Conservation (phyloP, 2,797 vertebrate species). For the Urocyon cinereoargenteus region DNA sequence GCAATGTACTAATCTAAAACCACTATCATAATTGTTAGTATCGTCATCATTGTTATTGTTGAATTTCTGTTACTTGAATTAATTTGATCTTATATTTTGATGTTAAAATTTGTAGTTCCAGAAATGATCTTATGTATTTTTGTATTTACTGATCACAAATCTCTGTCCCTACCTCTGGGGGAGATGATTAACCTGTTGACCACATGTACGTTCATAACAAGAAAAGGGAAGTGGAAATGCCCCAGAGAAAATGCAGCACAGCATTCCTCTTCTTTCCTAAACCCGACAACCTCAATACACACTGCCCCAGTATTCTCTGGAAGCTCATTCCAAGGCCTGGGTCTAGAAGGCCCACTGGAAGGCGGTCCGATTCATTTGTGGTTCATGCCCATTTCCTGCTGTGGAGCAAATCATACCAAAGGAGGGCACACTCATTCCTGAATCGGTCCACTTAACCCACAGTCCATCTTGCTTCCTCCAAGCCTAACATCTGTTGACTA, state of each 20-base stretch:
- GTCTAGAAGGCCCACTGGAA: no score
- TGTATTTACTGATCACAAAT: not conserved
- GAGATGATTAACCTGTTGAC: not conserved
- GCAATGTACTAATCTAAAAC: constrained; percentile 4
- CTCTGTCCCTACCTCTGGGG: not conserved
- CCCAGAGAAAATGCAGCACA: not conserved
- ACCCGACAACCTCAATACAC: not conserved
- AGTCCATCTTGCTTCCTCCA: not conserved
- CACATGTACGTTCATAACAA: not conserved
- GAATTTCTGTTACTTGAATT: constrained; percentile 53
- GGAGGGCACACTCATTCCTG: not conserved
- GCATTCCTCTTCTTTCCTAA: not conserved
- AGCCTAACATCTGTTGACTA: not conserved
- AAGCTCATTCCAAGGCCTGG: not conserved
- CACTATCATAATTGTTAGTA: constrained; percentile 28
- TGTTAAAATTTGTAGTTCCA: not conserved
- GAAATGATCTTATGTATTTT: not conserved
- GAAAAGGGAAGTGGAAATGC: not conserved
- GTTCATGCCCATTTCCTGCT: not conserved
- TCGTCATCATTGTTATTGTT: constrained; percentile 14
- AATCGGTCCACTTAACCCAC: not conserved
- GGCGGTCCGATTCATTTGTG: not conserved
- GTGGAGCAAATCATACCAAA: not conserved
- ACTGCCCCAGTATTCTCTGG: not conserved
- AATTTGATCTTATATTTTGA: constrained; percentile 58